Evolutionary conservation across 1,140 invertebrate genomes (phyloP).

Genomic region (Drosophila pachea): DNA sequence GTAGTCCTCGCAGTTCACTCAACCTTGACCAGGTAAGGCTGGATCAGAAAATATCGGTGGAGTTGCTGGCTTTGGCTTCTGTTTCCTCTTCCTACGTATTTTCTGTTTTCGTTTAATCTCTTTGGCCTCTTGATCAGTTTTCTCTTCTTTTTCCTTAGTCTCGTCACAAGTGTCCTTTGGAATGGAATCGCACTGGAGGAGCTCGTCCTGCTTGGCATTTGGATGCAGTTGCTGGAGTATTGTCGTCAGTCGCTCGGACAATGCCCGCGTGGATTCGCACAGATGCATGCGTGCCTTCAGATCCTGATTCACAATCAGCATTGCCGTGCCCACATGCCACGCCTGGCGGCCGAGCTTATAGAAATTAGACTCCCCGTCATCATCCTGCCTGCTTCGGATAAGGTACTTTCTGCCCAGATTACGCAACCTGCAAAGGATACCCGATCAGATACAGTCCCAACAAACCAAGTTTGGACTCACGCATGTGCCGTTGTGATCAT

Average conservation of each 20-base stretch:
- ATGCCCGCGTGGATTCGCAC: background rate
- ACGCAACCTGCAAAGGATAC: background rate
- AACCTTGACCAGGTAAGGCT: background rate
- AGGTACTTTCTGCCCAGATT: background rate
- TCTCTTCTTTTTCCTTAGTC: background rate
- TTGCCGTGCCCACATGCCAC: conserved; percentile 22
- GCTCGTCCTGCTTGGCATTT: background rate
- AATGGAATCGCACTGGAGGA: too few relatives aligned
- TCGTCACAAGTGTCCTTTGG: too few relatives aligned
- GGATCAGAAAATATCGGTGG: background rate
- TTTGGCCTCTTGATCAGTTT: too few relatives aligned
- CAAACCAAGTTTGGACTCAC: background rate
- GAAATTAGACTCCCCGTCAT: background rate
- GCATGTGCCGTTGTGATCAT: background rate
- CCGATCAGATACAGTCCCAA: too few relatives aligned
- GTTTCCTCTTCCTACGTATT: too few relatives aligned
- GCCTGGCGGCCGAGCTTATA: background rate
- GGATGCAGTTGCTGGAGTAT: background rate
- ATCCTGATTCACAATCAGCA: conserved; percentile 1
- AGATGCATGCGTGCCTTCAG: background rate
- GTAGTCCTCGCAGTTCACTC: too few relatives aligned
- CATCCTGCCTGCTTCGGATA: background rate
- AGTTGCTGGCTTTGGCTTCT: too few relatives aligned
- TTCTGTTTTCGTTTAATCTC: too few relatives aligned
- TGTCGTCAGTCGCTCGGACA: background rate